Conservation (phyloP, 30 jellyfish, hydroid and myxozoan species). For the Catostylus mosaicus region DNA sequence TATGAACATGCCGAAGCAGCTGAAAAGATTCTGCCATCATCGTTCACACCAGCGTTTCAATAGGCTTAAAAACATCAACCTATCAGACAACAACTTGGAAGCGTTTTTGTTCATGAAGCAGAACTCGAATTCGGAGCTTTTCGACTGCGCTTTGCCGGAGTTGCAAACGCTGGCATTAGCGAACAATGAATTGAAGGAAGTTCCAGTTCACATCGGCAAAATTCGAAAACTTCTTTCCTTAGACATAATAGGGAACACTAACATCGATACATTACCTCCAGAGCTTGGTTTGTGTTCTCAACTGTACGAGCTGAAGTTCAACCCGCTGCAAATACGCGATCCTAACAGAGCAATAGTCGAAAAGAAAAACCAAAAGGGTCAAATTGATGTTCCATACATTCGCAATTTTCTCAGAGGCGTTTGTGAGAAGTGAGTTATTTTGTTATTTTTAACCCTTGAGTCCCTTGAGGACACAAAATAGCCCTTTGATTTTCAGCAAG, state of each 20-base stretch:
- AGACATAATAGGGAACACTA: slow-evolving; percentile 44
- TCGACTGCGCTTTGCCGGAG: slow-evolving; percentile 66
- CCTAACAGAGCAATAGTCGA: slow-evolving; percentile 73
- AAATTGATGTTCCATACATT: slow-evolving; percentile 59
- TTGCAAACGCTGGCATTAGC: slow-evolving; percentile 66
- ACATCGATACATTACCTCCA: slow-evolving; percentile 71
- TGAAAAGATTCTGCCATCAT: slow-evolving; percentile 70
- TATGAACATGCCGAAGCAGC: background rate
- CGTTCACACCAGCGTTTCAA: slow-evolving; percentile 71
- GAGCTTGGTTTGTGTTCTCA: slow-evolving; percentile 86
- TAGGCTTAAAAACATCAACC: slow-evolving; percentile 52
- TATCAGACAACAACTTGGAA: slow-evolving; percentile 63
- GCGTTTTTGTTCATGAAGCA: slow-evolving; percentile 26
- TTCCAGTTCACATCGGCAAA: slow-evolving; percentile 82
- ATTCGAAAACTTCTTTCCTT: slow-evolving; percentile 56
- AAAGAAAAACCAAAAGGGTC: slow-evolving; percentile 47
- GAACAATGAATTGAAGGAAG: slow-evolving; percentile 51
- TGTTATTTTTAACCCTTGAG: too few species aligned
- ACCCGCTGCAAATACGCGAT: slow-evolving; percentile 58
- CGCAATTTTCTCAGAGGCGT: slow-evolving; percentile 80
- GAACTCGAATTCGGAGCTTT: slow-evolving; percentile 16
- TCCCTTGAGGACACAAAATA: too few species aligned
- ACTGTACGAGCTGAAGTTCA: slow-evolving; percentile 72
- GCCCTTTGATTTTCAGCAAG: too few species aligned
- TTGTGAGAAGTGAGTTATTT: slow-evolving; percentile 87